phyloP scores from a whole-genome alignment of 2,113 vertebrate genomes.

The Hyperoodon ampullatus region DNA sequence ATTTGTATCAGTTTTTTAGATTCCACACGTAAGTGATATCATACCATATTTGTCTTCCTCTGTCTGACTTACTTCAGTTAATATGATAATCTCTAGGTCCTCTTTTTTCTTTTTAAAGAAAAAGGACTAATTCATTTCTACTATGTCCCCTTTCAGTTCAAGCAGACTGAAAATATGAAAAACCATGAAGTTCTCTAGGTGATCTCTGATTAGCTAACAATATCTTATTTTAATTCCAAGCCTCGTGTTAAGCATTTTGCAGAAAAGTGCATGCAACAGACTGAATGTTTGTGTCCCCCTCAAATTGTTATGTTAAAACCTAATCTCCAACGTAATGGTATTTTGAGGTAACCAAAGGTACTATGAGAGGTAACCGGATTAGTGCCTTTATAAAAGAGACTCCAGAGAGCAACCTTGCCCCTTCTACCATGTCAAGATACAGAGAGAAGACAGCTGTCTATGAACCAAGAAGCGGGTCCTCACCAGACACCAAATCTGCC shows the following conservation, averaged over 20 bases:
- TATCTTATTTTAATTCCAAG: not conserved
- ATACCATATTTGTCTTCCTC: too few relatives aligned
- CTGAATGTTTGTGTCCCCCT: not conserved
- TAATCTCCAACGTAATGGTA: not conserved
- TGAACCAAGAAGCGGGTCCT: not conserved
- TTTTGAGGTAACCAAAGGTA: not conserved
- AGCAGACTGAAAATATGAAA: not conserved
- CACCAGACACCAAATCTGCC: not conserved
- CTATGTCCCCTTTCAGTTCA: not conserved
- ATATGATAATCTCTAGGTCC: not conserved
- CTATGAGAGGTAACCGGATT: not conserved
- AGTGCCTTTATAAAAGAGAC: not conserved
- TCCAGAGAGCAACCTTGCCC: not conserved
- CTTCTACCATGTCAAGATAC: not conserved
- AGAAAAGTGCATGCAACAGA: not conserved
- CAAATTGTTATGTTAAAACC: not conserved
- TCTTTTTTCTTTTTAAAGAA: not conserved
- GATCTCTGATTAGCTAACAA: not conserved
- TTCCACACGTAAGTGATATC: not conserved
- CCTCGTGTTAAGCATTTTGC: not conserved
- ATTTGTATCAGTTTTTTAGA: not conserved
- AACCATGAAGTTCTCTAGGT: not conserved
- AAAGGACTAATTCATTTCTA: not conserved
- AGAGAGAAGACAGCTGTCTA: too few relatives aligned
- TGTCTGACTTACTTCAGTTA: not conserved